Base-by-base conservation (phyloP, 2,113 vertebrate genomes). In the Hiodon tergisus region DNA sequence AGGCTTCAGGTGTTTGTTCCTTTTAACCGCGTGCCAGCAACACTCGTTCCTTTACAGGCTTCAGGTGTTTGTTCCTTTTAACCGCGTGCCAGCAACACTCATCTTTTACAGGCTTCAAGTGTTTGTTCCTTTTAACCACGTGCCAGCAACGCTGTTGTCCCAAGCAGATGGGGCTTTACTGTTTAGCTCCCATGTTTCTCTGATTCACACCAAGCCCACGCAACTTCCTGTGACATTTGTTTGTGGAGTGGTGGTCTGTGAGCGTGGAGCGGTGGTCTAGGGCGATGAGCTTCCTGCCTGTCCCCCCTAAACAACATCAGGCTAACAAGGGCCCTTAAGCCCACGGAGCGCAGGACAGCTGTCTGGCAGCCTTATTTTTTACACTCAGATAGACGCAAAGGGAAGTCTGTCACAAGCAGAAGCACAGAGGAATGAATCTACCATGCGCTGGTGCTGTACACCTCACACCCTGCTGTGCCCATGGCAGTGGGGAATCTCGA, bases 211-310 rank as follows among this genome's bases (percentile, higher is more conserved):
- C n/a, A 69, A 13, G 55, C 8, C 7, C 74, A 9, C 53, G 51
- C 73, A 52, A 16, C 74, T 63, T 76, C 59, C 54, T 63, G 54
- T 76, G 60, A 76, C 68, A 71, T 76, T 76, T 68, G 55, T 76
- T 71, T 63, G 46, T 71, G 51, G 47, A 76, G 74, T 71, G 59
- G 58, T 11, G 51, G 10, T 76, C 48, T 51, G n/a, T 50, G 31
- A 48, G 3, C 16, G 13, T 61, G 60, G 61, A 71, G 60, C 46
- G 31, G 31, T 6, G 51, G 51, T 48, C 6, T 8, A 17, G 54
- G 11, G 48, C 59, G 58, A 62, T 70, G 63, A 52, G 47, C 53
- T 71, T 46, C 46, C 50, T 52, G 59, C 46, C 31, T 11, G 67
- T 4, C 67, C 59, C 31, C 31, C 31, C 31, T 31, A 71, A 76